Conservation (phyloP, 1,140 invertebrate species). For the Drosophila sulfurigaster region DNA sequence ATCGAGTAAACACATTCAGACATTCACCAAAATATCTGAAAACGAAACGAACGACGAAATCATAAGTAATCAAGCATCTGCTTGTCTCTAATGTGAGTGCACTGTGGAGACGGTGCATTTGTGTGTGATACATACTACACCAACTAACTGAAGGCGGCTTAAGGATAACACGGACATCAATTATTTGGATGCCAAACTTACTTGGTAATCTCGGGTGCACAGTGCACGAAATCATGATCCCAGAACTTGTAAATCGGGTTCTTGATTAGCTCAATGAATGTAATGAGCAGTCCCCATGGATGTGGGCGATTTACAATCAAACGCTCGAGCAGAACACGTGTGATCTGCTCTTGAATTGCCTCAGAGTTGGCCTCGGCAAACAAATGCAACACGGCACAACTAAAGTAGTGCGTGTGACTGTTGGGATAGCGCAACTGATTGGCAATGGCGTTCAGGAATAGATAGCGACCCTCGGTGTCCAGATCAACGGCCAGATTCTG, state of each 20-base stretch:
- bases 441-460: slow-evolving; percentile 99
- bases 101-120: neutral
- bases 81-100: neutral
- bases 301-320: slow-evolving; percentile 99
- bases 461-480: slow-evolving; percentile 97
- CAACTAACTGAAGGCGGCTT: neutral
- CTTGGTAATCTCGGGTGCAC: slow-evolving; percentile 99
- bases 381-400: slow-evolving; percentile 97
- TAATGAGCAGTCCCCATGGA: slow-evolving; percentile 99
- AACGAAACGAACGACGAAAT: slow-evolving; percentile 57
- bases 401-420: slow-evolving; percentile 99
- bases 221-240: slow-evolving; percentile 99
- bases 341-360: slow-evolving; percentile 95
- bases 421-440: slow-evolving; percentile 99
- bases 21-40: slow-evolving; percentile 88
- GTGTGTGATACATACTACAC: slow-evolving; percentile 16
- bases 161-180: neutral
- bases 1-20: slow-evolving; percentile 85
- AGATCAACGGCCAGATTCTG: slow-evolving; percentile 99
- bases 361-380: slow-evolving; percentile 99
- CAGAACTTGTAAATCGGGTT: slow-evolving; percentile 99
- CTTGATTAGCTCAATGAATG: slow-evolving; percentile 99
- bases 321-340: slow-evolving; percentile 97
- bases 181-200: slow-evolving; percentile 85
- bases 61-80: slow-evolving; percentile 31